Conservation (phyloP, 2,797 vertebrate genomes). For the Arctocebus calabarensis region DNA sequence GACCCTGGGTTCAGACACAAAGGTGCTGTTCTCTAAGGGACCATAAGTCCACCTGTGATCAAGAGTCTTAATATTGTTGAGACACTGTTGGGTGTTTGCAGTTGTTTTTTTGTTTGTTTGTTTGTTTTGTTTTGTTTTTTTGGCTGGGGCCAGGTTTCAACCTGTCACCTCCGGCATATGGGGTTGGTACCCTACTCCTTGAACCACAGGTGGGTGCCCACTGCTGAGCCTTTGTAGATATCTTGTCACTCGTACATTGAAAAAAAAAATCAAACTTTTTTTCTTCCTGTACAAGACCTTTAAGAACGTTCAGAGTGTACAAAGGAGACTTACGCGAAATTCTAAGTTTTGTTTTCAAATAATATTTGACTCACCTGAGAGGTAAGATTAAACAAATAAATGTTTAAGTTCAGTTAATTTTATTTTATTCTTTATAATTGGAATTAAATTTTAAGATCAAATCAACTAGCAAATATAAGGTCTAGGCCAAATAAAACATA, state of each 20-base stretch:
- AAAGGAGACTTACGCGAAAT: neutral
- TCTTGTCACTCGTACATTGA: neutral
- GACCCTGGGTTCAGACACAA: neutral
- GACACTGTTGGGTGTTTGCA: neutral
- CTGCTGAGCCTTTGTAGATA: neutral
- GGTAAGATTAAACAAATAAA: neutral
- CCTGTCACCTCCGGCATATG: too few relatives aligned
- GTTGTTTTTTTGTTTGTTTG: neutral
- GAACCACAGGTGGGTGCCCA: too few relatives aligned
- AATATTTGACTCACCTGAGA: neutral
- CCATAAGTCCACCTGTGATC: neutral
- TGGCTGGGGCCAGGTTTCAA: too few relatives aligned
- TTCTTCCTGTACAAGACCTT: neutral
- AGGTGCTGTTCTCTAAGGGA: too few relatives aligned
- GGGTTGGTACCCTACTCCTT: too few relatives aligned
- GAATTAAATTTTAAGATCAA: neutral
- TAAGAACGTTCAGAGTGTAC: neutral
- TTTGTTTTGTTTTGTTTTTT: too few relatives aligned
- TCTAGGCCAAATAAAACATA: neutral
- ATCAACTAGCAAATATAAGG: neutral
- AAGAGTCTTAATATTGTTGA: neutral
- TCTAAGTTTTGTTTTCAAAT: neutral
- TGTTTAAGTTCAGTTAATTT: neutral
- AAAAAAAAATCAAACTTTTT: neutral
- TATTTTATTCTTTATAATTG: conserved; percentile 18